Evolutionary conservation across 2,113 vertebrate genomes (phyloP).

Genomic region (Zosterops lateralis): DNA sequence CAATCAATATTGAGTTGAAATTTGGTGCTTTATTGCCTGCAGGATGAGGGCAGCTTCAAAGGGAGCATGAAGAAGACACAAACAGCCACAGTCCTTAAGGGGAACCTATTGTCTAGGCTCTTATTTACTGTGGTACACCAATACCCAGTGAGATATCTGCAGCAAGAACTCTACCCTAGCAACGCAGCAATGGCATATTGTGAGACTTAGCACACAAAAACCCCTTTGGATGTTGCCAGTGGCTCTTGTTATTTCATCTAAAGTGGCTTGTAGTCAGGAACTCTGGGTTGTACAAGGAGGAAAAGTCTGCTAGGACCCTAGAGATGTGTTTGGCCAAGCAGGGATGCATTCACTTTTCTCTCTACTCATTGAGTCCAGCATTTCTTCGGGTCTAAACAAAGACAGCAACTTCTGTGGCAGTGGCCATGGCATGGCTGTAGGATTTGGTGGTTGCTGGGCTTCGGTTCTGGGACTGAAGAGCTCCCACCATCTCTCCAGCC

Average conservation of each 20-base stretch:
- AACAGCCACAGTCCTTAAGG: neutral
- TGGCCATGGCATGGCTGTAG: neutral
- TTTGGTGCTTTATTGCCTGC: neutral
- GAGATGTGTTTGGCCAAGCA: neutral
- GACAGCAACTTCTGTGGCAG: neutral
- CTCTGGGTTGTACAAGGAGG: neutral
- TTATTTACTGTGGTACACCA: slow-evolving; percentile 10
- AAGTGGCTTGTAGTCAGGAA: neutral
- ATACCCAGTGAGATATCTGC: neutral
- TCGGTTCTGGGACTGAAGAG: neutral
- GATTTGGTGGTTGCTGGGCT: neutral
- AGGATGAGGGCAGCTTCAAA: neutral
- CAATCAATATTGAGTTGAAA: neutral
- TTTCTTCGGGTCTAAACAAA: neutral
- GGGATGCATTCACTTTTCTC: neutral
- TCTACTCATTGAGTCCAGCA: neutral
- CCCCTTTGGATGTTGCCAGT: neutral
- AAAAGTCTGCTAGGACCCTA: neutral
- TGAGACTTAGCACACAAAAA: neutral
- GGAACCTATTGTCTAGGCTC: neutral
- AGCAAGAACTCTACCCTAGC: neutral
- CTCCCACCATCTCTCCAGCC: neutral
- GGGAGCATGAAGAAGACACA: neutral
- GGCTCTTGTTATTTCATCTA: neutral
- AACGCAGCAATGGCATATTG: neutral